These are phyloP conservation scores for Mus minutoides DNA, from an alignment of 2,797 vertebrate genomes.

Conservation along the genomic window DNA sequence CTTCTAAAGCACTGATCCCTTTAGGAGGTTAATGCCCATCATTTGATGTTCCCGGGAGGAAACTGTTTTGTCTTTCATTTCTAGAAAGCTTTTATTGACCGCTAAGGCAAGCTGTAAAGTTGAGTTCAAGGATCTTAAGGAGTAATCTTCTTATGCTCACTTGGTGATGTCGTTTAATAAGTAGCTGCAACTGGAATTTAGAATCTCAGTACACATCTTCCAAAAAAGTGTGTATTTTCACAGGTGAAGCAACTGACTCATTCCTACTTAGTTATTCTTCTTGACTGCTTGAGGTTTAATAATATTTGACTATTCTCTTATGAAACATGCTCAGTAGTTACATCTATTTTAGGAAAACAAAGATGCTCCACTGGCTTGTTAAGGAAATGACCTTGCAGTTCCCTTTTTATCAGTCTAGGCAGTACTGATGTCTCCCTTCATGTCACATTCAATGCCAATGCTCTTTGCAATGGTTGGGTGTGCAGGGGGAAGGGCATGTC, in stretches of 20 bases:
- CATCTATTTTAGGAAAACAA: constrained; percentile 15
- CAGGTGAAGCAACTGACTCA: neutral
- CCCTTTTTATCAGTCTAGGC: neutral
- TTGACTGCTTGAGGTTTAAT: neutral
- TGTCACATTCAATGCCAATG: neutral
- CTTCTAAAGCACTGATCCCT: neutral
- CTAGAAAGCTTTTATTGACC: constrained; percentile 27
- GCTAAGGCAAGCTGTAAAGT: neutral
- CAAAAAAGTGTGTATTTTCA: neutral
- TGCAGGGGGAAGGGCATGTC: neutral
- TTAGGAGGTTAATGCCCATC: neutral
- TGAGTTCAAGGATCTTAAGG: neutral
- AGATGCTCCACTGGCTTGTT: neutral
- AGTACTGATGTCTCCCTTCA: neutral
- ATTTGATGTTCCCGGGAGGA: neutral
- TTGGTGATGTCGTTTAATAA: neutral
- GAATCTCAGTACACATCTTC: neutral
- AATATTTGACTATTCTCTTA: neutral
- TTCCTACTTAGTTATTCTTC: constrained; percentile 28
- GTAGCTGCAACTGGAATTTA: neutral
- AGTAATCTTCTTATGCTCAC: neutral
- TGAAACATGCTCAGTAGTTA: constrained; percentile 5
- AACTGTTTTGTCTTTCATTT: constrained; percentile 14
- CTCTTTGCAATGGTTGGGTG: neutral
- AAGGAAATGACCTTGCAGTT: constrained; percentile 5